Conservation (phyloP, 2,888 invertebrate species). For the Tiliacea citrago region DNA sequence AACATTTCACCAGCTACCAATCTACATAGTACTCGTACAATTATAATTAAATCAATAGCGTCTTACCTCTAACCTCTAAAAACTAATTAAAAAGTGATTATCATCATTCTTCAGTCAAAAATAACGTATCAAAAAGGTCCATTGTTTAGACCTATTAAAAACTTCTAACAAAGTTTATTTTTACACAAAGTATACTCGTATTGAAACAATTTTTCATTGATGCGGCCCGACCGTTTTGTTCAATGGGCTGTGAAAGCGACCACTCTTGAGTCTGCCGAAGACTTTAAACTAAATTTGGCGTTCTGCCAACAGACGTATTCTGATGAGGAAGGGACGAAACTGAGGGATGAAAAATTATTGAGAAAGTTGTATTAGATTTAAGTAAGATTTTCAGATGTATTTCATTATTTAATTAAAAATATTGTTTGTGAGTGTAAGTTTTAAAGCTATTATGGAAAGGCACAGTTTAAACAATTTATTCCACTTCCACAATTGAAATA, state of each 20-base stretch:
- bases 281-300: conserved; percentile 63
- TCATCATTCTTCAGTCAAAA: not conserved
- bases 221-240: conserved; percentile 41
- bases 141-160: conserved; percentile 7
- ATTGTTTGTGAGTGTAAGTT: not conserved
- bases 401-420: too few relatives aligned
- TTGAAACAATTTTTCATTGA: conserved; percentile 63
- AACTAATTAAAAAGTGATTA: too few relatives aligned
- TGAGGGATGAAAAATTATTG: not conserved
- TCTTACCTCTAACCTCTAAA: too few relatives aligned
- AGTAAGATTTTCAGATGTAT: not conserved
- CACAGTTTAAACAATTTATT: not conserved
- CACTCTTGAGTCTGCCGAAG: conserved; percentile 53
- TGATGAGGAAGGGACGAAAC: conserved; percentile 11
- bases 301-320: conserved; percentile 59
- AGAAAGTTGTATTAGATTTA: not conserved
- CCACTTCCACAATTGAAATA: not conserved
- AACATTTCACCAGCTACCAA: too few relatives aligned
- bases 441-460: not conserved
- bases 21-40: too few relatives aligned
- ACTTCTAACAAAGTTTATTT: conserved; percentile 28
- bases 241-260: conserved; percentile 67
- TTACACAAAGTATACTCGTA: conserved; percentile 35
- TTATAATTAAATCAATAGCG: too few relatives aligned
- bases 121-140: not conserved